Evolutionary conservation across 2,888 invertebrate genomes (phyloP).

Genomic region (Erannis defoliaria): DNA sequence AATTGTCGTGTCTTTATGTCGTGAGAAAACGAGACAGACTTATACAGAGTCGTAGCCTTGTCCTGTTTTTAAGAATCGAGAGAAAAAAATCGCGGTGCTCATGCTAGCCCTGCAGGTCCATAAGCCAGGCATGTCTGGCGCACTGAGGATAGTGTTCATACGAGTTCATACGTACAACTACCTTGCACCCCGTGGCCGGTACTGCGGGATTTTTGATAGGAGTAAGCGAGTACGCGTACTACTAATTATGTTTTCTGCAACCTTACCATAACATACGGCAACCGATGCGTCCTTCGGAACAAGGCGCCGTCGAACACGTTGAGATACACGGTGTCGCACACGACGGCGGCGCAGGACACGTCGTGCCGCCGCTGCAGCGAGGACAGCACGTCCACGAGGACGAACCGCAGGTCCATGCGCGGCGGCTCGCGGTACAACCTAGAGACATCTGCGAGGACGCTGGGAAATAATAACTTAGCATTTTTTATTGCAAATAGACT

Average conservation of each 20-base stretch:
- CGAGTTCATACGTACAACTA: too few relatives aligned
- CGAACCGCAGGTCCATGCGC: conserved; percentile 64
- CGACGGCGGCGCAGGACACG: conserved; percentile 81
- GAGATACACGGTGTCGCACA: conserved; percentile 84
- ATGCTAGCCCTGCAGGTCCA: too few relatives aligned
- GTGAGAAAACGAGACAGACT: too few relatives aligned
- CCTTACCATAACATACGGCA: conserved; percentile 84
- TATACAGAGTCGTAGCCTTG: too few relatives aligned
- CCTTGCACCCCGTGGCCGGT: too few relatives aligned
- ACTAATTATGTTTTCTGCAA: background rate
- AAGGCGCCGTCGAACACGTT: conserved; percentile 81
- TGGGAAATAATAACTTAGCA: conserved; percentile 43
- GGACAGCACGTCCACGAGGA: conserved; percentile 69
- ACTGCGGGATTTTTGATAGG: too few relatives aligned
- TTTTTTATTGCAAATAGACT: background rate
- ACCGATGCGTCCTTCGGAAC: conserved; percentile 72
- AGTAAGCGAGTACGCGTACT: too few relatives aligned
- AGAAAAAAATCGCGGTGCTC: too few relatives aligned
- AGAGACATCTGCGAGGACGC: conserved; percentile 52
- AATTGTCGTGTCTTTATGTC: too few relatives aligned
- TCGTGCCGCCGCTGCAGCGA: conserved; percentile 54
- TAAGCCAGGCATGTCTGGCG: too few relatives aligned
- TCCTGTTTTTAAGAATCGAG: too few relatives aligned
- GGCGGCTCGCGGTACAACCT: conserved; percentile 58
- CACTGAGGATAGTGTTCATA: too few relatives aligned